Conservation (phyloP, 2,113 vertebrate species). For the Salminus brasiliensis region DNA sequence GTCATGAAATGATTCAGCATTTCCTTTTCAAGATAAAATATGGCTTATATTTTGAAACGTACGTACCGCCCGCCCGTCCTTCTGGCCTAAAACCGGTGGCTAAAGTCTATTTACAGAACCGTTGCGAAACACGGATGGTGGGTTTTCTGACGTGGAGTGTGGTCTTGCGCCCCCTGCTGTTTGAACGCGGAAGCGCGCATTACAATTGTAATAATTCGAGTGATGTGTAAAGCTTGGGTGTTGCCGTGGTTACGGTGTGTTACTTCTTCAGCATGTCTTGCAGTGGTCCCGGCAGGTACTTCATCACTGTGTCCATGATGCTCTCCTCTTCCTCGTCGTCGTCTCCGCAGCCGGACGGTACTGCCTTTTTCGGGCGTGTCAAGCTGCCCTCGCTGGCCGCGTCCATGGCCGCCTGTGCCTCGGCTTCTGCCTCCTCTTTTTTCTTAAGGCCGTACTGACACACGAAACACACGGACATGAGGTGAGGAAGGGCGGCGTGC, state of each 20-base stretch:
- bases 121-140: conserved; percentile 14
- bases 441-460: conserved; percentile 96
- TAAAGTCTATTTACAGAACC: conserved; percentile 25
- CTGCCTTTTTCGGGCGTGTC: conserved; percentile 91
- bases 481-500: too few relatives aligned
- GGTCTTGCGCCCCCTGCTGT: conserved; percentile 31
- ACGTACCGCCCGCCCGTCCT: conserved; percentile 61
- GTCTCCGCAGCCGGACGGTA: conserved; percentile 79
- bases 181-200: conserved; percentile 13
- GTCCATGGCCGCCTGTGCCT: conserved; percentile 90
- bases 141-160: not conserved
- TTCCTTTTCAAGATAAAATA: conserved; percentile 76
- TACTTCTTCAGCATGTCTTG: conserved; percentile 99
- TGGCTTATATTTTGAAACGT: conserved; percentile 77
- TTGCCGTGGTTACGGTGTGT: conserved; percentile 34
- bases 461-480: not conserved
- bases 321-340: conserved; percentile 92
- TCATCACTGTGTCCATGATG: conserved; percentile 98
- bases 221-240: conserved; percentile 29
- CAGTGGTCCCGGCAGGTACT: conserved; percentile 94
- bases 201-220: conserved; percentile 1
- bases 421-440: conserved; percentile 90
- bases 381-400: conserved; percentile 88
- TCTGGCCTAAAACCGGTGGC: not conserved
- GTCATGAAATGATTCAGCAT: conserved; percentile 63